phyloP scores from a whole-genome alignment of 2,888 invertebrate genomes.

The Tiliacea citrago region DNA sequence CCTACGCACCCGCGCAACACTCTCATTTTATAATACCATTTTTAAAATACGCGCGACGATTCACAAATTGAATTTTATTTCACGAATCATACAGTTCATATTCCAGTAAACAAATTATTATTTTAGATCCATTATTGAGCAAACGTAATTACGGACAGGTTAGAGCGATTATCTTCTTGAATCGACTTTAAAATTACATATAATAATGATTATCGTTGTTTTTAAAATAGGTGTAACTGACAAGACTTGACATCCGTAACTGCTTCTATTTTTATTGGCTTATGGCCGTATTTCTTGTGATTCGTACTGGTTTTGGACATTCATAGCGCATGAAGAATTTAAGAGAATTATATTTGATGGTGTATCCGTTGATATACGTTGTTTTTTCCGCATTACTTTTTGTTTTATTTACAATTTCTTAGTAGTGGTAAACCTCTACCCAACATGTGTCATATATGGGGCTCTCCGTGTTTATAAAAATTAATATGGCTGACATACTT shows the following conservation, averaged over 20 bases:
- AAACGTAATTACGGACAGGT: constrained; percentile 78
- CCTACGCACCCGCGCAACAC: constrained; percentile 81
- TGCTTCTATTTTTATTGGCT: constrained; percentile 77
- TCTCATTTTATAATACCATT: constrained; percentile 75
- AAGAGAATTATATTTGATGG: constrained; percentile 67
- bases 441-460: constrained; percentile 65
- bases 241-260: constrained; percentile 85
- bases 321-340: constrained; percentile 56
- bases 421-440: constrained; percentile 45
- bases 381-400: constrained; percentile 65
- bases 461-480: constrained; percentile 69
- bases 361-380: constrained; percentile 71
- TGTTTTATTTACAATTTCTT: constrained; percentile 64
- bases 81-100: constrained; percentile 71
- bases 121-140: constrained; percentile 76
- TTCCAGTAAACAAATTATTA: constrained; percentile 62
- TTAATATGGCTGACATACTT: constrained; percentile 68
- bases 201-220: constrained; percentile 88
- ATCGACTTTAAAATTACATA: constrained; percentile 87
- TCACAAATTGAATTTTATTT: constrained; percentile 71
- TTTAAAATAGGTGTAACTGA: constrained; percentile 81
- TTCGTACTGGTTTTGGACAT: constrained; percentile 68
- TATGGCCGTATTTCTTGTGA: constrained; percentile 72
- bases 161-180: constrained; percentile 84
- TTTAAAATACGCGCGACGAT: constrained; percentile 67